Evolutionary conservation across 2,113 vertebrate genomes (phyloP).

Genomic region (Pterocles orientalis): DNA sequence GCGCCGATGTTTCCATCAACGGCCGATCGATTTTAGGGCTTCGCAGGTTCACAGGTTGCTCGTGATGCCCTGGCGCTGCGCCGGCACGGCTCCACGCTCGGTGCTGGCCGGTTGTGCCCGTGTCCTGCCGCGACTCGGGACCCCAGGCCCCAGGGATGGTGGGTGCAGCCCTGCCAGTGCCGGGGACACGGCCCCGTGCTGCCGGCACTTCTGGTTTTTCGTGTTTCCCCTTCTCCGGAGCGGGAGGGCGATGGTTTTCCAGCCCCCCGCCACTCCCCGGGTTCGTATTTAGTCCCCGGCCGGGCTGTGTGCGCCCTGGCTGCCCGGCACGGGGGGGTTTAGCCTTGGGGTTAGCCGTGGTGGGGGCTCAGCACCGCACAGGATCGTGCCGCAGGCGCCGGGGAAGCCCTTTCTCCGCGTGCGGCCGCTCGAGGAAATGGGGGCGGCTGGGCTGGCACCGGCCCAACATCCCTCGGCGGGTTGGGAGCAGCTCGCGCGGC

Average conservation of each 20-base stretch:
- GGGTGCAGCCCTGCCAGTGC: neutral
- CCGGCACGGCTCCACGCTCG: accelerated
- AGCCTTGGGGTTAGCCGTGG: neutral
- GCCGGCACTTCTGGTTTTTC: neutral
- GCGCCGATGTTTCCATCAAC: neutral
- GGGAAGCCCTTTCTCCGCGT: neutral
- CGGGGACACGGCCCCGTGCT: neutral
- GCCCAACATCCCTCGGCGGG: neutral
- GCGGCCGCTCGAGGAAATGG: neutral
- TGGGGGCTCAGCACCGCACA: accelerated
- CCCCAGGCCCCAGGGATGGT: accelerated
- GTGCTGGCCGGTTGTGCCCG: accelerated
- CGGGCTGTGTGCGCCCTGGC: neutral
- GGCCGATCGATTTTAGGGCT: neutral
- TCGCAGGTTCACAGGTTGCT: neutral
- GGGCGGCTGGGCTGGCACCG: neutral
- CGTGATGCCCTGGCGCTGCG: neutral
- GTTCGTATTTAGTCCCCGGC: neutral
- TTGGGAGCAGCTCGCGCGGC: accelerated
- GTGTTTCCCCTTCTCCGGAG: neutral
- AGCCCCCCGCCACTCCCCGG: neutral
- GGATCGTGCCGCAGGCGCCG: accelerated
- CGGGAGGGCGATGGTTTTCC: neutral
- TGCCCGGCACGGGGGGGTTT: neutral
- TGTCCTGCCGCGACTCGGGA: accelerated